A percentile compares a stretch with the other conserved stretches of the same genome.
phyloP scores from a whole-genome alignment of 2,113 vertebrate species.

The Greenwoodochromis staneri region DNA sequence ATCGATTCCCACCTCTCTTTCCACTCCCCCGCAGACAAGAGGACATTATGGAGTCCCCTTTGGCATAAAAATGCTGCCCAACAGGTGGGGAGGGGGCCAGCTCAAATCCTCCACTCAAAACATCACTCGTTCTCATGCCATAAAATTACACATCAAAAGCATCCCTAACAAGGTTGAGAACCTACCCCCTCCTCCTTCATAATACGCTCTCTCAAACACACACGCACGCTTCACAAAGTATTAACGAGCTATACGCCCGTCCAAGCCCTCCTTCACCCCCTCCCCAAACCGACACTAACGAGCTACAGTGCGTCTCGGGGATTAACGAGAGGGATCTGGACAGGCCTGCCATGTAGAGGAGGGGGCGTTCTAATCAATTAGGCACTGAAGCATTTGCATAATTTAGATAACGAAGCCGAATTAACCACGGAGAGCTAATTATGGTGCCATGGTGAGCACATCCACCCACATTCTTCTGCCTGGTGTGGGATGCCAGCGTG shows the following conservation, averaged over 20 bases:
- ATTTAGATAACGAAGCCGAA: slow-evolving; percentile 71
- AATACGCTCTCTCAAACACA: slow-evolving; percentile 13
- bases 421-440: slow-evolving; percentile 74
- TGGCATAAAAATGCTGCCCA: slow-evolving; percentile 43
- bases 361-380: slow-evolving; percentile 70
- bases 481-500: slow-evolving; percentile 43
- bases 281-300: slow-evolving; percentile 56
- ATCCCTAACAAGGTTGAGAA: slow-evolving; percentile 64
- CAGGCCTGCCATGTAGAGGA: slow-evolving; percentile 34
- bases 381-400: slow-evolving; percentile 70
- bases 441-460: slow-evolving; percentile 27
- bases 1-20: slow-evolving; percentile 28
- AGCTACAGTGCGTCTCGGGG: slow-evolving; percentile 64
- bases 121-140: slow-evolving; percentile 63
- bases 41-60: slow-evolving; percentile 25
- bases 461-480: slow-evolving; percentile 38
- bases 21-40: not conserved
- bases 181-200: slow-evolving; percentile 2
- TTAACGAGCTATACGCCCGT: slow-evolving; percentile 63
- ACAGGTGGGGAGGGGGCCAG: slow-evolving; percentile 58
- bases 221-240: slow-evolving; percentile 52
- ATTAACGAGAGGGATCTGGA: slow-evolving; percentile 70
- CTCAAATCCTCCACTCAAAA: slow-evolving; percentile 53
- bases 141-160: slow-evolving; percentile 72
- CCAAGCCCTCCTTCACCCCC: slow-evolving; percentile 19